phyloP scores from a whole-genome alignment of 2,888 invertebrate genomes.

The Eilema sororculum region DNA sequence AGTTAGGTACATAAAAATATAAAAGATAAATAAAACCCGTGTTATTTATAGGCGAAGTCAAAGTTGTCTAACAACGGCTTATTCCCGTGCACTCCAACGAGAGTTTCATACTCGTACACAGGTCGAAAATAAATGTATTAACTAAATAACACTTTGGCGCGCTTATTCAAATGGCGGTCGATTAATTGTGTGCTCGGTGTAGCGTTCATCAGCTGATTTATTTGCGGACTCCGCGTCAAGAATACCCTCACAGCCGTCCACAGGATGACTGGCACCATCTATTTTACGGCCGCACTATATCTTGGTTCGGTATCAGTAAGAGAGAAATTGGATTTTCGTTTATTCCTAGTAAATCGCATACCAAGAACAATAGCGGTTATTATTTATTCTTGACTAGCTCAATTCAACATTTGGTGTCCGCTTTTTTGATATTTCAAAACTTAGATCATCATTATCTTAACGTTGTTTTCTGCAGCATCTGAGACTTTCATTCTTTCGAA shows the following conservation, averaged over 20 bases:
- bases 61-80: too few species aligned
- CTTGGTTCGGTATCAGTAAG: neutral
- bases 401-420: too few species aligned
- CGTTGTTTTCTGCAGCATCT: too few species aligned
- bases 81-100: too few species aligned
- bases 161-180: conserved; percentile 23
- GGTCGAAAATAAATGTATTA: neutral
- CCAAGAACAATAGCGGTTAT: neutral
- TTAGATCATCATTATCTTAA: too few species aligned
- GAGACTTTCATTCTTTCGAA: too few species aligned
- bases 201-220: conserved; percentile 45
- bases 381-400: too few species aligned
- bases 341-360: neutral
- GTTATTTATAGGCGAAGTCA: too few species aligned
- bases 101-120: too few species aligned
- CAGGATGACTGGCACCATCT: neutral
- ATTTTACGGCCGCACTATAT: neutral
- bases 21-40: too few species aligned
- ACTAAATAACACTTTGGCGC: neutral
- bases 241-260: neutral
- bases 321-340: neutral
- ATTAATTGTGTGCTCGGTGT: conserved; percentile 42
- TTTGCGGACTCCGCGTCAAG: conserved; percentile 30
- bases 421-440: too few species aligned
- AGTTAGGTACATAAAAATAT: too few species aligned